These are phyloP conservation scores for Galerucella pusilla DNA, from an alignment of 2,888 invertebrate species.

Conservation along the genomic window DNA sequence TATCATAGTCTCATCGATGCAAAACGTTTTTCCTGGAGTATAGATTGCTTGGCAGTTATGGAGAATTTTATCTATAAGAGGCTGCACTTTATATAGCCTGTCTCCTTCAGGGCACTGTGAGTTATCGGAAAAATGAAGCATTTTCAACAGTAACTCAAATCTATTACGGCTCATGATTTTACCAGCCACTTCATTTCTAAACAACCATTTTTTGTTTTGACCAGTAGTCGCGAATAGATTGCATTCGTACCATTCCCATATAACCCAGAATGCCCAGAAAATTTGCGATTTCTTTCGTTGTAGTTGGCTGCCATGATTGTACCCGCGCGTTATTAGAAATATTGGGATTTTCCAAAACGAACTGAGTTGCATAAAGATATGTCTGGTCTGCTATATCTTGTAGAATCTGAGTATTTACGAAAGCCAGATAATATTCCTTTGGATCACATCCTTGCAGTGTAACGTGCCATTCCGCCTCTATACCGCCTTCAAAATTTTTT, in stretches of 20 bases:
- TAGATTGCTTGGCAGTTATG: conserved; percentile 42
- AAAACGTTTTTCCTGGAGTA: conserved; percentile 47
- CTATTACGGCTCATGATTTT: conserved; percentile 32
- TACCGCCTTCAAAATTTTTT: not conserved
- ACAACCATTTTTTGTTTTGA: conserved; percentile 28
- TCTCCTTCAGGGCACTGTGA: conserved; percentile 43
- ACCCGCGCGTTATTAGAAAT: conserved; percentile 30
- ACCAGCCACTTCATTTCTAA: conserved; percentile 25
- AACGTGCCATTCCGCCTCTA: not conserved
- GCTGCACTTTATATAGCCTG: conserved; percentile 46
- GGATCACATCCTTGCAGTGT: not conserved
- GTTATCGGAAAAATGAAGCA: conserved; percentile 52
- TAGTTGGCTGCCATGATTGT: conserved; percentile 35
- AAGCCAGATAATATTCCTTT: not conserved
- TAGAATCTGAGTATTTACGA: not conserved
- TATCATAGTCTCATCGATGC: conserved; percentile 51
- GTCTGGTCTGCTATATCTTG: conserved; percentile 9
- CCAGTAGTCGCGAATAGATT: conserved; percentile 39
- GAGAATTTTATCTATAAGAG: conserved; percentile 43
- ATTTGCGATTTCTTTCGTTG: conserved; percentile 36
- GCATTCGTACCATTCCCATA: conserved; percentile 32
- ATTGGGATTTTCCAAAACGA: conserved; percentile 25
- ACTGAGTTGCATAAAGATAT: conserved; percentile 37
- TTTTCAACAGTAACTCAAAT: conserved; percentile 34
- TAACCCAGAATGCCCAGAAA: conserved; percentile 40